Evolutionary conservation across 2,888 invertebrate genomes (phyloP), one percentile per base, ranked within the genome.

Genomic region (Sipunculus nudus): DNA sequence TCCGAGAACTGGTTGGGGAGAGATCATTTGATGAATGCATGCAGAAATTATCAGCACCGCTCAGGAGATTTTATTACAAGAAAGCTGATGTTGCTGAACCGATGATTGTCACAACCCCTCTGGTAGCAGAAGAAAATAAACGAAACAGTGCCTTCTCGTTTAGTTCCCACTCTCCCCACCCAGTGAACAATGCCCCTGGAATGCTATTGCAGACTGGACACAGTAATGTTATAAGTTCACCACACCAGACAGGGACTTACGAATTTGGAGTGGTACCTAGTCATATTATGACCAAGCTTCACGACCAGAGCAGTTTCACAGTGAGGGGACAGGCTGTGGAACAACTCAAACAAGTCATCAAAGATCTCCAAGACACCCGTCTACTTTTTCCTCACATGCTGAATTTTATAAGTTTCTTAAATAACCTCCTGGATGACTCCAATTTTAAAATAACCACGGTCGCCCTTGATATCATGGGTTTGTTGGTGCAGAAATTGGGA

Each of bases 351-450:
- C 82, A 84, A 19, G 84, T 87, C 32, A 79, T 91, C 32, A 74
- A 73, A 57, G 76, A 78, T 43, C 74, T 81, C 50, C 65, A 72
- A 50, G 68, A 72, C 38, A 64, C 72, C 38, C 63, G 63, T 16
- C 70, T 84, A 47, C 85, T 90, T 49, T 87, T 88, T 73, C 88
- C 89, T 2, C 86, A 89, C 77, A 84, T 91, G 74, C 86, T 88
- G 67, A 86, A 88, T 29, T 86, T 91, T 63, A 84, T 91, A 58
- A 86, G 88, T 70, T 88, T 89, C 29, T 82, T 91, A 25, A 83
- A 84, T 41, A 79, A 82, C 50, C 77, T 87, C 23, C 86, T 89
- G 35, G 88, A 89, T 61, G 91, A 91, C 80, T 86, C 88, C 60
- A 87, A 86, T 74, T 86, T 86, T 67, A 85, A 85, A 70, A 83